These are phyloP conservation scores for Boleophthalmus pectinirostris DNA, from an alignment of 2,113 vertebrate species.

Conservation along the genomic window DNA sequence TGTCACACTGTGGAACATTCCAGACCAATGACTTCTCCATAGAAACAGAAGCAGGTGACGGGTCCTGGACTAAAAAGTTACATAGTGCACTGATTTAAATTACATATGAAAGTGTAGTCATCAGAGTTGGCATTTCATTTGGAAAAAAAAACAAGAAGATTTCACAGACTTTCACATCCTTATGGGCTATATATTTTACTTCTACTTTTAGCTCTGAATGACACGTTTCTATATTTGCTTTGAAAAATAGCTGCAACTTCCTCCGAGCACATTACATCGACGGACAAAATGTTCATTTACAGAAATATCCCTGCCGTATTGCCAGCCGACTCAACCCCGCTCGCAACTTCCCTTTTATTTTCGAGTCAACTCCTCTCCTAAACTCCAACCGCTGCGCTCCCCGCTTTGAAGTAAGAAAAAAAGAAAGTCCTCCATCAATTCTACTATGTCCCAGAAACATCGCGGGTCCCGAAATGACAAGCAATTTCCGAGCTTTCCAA, in stretches of 20 bases:
- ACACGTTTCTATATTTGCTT: not conserved
- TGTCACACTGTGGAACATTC: too few relatives aligned
- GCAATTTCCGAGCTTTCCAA: conserved; percentile 21
- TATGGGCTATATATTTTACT: not conserved
- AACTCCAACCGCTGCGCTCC: not conserved
- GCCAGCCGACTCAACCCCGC: not conserved
- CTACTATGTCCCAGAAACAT: not conserved
- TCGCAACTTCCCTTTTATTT: not conserved
- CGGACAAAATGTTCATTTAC: not conserved
- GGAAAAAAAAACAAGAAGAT: too few relatives aligned
- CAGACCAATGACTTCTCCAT: too few relatives aligned
- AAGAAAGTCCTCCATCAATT: not conserved
- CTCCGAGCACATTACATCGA: not conserved
- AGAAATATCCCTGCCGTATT: not conserved
- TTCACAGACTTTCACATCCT: too few relatives aligned
- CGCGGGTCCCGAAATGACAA: not conserved
- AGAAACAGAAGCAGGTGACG: too few relatives aligned
- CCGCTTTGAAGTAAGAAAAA: not conserved
- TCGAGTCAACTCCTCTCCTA: not conserved
- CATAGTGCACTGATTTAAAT: not conserved
- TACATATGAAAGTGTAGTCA: not conserved
- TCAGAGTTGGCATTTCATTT: not conserved
- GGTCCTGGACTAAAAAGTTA: too few relatives aligned
- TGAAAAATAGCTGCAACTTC: not conserved
- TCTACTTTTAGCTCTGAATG: not conserved